Percentiles rank a stretch among this genome's conserved stretches.
phyloP scores from a whole-genome alignment of 2,797 vertebrate species.

The Chromis chromis region DNA sequence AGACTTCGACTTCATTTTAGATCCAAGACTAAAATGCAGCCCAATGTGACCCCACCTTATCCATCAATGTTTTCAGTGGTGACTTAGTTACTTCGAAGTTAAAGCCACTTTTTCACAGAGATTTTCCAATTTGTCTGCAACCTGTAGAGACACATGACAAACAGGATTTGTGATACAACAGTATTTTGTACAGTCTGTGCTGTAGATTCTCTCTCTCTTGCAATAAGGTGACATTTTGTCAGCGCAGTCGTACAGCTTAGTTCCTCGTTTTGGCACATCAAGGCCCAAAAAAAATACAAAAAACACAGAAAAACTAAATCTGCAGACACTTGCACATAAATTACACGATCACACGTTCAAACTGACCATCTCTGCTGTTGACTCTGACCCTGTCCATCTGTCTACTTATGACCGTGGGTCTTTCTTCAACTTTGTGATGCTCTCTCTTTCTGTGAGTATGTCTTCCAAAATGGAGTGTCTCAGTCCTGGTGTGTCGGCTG shows the following conservation, averaged over 20 bases:
- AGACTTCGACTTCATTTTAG: background rate
- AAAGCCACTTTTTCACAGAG: constrained; percentile 14
- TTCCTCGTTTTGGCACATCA: constrained; percentile 26
- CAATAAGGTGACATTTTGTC: constrained; percentile 19
- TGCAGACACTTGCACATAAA: constrained; percentile 27
- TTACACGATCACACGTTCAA: constrained; percentile 48
- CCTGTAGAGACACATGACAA: background rate
- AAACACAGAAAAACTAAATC: background rate
- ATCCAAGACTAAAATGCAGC: background rate
- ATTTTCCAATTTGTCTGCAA: background rate
- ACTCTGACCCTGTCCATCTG: constrained; percentile 81
- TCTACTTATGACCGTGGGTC: constrained; percentile 78
- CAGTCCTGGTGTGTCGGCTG: constrained; percentile 39
- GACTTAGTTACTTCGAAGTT: constrained; percentile 34
- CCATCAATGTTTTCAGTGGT: background rate
- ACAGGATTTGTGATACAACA: background rate
- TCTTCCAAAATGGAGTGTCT: constrained; percentile 61
- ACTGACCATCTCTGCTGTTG: constrained; percentile 72
- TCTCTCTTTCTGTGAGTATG: constrained; percentile 83
- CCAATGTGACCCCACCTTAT: background rate
- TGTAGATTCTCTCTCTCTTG: background rate
- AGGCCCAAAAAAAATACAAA: background rate
- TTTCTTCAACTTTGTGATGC: constrained; percentile 76
- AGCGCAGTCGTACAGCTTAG: constrained; percentile 16
- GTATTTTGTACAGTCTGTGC: background rate